Evolutionary conservation across 2,888 invertebrate genomes (phyloP), one percentile per base, ranked within the genome.

Genomic region (Ypsolopha scabrella): DNA sequence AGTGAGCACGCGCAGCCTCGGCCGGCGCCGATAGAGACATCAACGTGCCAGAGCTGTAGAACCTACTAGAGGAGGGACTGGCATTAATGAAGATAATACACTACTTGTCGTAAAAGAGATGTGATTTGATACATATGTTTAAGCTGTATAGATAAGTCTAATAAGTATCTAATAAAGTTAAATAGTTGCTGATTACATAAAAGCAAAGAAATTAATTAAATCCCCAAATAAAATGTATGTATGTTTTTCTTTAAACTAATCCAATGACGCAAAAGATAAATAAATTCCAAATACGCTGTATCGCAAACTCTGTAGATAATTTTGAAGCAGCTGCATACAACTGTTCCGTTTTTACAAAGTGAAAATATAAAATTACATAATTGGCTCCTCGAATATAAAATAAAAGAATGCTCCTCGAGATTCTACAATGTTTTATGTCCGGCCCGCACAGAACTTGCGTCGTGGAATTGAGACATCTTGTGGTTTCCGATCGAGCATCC

Each of bases 381-480:
- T 50, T 50, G 43, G 50, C 39, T 11, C 50, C 41, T 41, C 7
- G 24, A 11, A 49, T 36, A 67, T 62, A 66, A 70, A 76, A 72
- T 67, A 67, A 70, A 70, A 68, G 63, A 72, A 75, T 69, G 67
- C 74, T 72, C 46, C 45, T 48, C 52, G 57, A 56, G 51, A 75
- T 75, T 80, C 75, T 75, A 78, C 75, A 77, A 75, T 76, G 70
- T 76, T 77, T 75, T 75, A 58, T 70, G 71, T 75, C 75, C 74
- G 73, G 86, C 82, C 85, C 86, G 80, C 86, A 83, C 85, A 83
- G 76, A 71, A 71, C 75, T 81, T 65, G 75, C 72, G 77, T 80
- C 78, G 75, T 80, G 80, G 86, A 85, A 86, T 86, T 86, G 81
- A 86, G 86, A 86, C 83, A 85, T 86, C 85, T 83, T 85, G 86